These are phyloP conservation scores for Helogale parvula DNA, from an alignment of 2,113 vertebrate species.

Conservation along the genomic window DNA sequence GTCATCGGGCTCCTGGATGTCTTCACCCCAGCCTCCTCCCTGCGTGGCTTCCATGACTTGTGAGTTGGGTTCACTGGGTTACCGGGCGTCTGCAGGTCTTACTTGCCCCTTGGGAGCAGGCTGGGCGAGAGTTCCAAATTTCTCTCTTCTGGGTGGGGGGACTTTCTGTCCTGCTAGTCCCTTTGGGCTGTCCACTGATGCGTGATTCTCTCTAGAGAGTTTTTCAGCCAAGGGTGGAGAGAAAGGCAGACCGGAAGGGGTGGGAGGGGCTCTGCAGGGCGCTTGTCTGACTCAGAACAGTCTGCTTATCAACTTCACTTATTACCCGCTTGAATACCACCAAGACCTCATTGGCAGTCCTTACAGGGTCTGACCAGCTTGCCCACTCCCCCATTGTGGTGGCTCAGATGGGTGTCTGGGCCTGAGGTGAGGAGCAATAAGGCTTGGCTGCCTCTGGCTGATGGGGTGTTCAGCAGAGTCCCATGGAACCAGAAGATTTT, in stretches of 20 bases:
- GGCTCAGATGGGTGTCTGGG: background rate
- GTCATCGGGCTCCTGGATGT: constrained; percentile 96
- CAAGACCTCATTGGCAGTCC: background rate
- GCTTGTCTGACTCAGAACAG: background rate
- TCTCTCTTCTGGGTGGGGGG: background rate
- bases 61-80: constrained; percentile 80
- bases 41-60: constrained; percentile 95
- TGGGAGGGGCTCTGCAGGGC: background rate
- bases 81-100: background rate
- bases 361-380: background rate
- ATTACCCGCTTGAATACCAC: no score
- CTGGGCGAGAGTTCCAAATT: background rate
- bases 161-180: background rate
- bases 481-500: background rate
- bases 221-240: background rate
- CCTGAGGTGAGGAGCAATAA: background rate
- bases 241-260: background rate
- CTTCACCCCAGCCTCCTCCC: constrained; percentile 91
- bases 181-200: background rate
- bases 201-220: background rate
- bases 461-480: background rate
- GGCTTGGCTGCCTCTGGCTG: background rate
- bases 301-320: background rate
- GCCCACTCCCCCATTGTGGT: accelerated
- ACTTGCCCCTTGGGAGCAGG: background rate